Evolutionary conservation across 2,797 vertebrate genomes (phyloP).

Genomic region (Sandelia bainsii): DNA sequence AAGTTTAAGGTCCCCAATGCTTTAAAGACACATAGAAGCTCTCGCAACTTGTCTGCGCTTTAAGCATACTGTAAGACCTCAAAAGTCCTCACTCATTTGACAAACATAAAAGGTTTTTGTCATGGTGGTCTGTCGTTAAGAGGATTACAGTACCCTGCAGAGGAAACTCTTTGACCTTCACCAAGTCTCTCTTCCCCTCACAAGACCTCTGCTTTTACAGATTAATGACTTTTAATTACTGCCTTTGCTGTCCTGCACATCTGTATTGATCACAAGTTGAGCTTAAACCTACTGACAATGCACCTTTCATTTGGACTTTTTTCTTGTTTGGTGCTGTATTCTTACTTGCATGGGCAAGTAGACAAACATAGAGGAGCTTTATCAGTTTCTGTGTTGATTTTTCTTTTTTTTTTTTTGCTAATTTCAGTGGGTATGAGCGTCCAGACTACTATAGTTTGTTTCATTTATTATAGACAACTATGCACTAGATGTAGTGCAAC

Average conservation of each 20-base stretch:
- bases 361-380: too few relatives aligned
- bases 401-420: neutral
- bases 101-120: constrained; percentile 1
- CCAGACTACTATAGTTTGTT: neutral
- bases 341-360: neutral
- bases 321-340: neutral
- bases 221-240: too few relatives aligned
- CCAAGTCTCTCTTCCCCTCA: neutral
- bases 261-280: neutral
- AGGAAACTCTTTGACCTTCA: constrained; percentile 18
- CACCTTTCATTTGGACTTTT: neutral
- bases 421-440: neutral
- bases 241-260: too few relatives aligned
- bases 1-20: too few relatives aligned
- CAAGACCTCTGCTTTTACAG: neutral
- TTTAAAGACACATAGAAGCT: neutral
- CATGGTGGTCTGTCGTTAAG: constrained; percentile 47
- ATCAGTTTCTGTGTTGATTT: neutral
- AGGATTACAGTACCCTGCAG: constrained; percentile 40
- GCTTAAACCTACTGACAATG: too few relatives aligned
- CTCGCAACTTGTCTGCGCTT: neutral
- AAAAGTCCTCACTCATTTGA: neutral
- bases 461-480: too few relatives aligned
- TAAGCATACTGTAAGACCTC: neutral
- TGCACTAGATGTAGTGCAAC: too few relatives aligned